phyloP scores from a whole-genome alignment of 2,797 vertebrate genomes.

The Rhinatrema bivittatum region DNA sequence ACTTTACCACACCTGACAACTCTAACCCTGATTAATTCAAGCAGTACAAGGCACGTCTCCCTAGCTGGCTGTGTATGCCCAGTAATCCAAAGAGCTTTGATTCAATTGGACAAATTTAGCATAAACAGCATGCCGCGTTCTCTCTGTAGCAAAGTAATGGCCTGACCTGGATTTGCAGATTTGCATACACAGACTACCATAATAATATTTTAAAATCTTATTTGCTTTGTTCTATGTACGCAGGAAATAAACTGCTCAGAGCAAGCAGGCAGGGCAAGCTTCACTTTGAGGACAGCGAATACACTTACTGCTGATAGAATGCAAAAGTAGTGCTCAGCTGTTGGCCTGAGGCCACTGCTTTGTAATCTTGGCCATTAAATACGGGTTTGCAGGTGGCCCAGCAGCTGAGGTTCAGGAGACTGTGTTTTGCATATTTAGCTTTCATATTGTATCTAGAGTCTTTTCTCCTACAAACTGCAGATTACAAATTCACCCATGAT shows the following conservation, averaged over 20 bases:
- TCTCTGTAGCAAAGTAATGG: too few species aligned
- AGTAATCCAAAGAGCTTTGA: too few species aligned
- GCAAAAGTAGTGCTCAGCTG: constrained; percentile 56
- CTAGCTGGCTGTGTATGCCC: too few species aligned
- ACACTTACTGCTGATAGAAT: constrained; percentile 63
- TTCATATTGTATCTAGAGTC: constrained; percentile 37
- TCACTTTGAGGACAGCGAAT: constrained; percentile 62
- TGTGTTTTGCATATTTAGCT: constrained; percentile 59
- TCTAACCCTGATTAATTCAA: too few species aligned
- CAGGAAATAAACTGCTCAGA: constrained; percentile 51
- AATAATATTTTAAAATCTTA: constrained; percentile 35
- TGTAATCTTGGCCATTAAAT: constrained; percentile 67
- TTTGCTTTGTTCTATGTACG: constrained; percentile 50
- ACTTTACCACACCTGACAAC: too few species aligned
- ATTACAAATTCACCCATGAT: constrained; percentile 48
- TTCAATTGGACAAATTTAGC: too few species aligned
- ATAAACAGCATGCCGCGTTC: too few species aligned
- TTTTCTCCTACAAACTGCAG: constrained; percentile 40
- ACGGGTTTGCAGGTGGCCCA: constrained; percentile 62
- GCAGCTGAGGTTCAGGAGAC: constrained; percentile 50
- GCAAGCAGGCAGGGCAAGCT: constrained; percentile 41
- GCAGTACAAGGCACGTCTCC: too few species aligned
- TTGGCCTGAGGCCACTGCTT: constrained; percentile 59
- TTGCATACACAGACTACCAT: constrained; percentile 25
- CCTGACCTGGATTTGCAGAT: too few species aligned